Percentiles rank a stretch among this genome's conserved stretches.
These are phyloP conservation scores for Criorhina ranunculi DNA, from an alignment of 2,888 invertebrate genomes.

Conservation along the genomic window DNA sequence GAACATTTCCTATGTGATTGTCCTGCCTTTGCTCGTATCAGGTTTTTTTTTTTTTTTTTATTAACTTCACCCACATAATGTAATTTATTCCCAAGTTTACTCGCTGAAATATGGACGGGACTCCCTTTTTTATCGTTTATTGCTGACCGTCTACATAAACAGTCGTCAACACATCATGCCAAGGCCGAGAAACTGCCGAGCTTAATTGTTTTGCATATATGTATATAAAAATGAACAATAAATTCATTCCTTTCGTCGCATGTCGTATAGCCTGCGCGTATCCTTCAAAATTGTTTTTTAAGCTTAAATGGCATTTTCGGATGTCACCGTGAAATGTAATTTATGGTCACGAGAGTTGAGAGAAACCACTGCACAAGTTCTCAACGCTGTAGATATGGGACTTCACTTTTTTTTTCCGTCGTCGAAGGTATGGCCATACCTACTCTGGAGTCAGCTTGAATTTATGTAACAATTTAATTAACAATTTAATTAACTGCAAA, in stretches of 20 bases:
- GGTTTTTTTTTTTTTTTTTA: too few relatives aligned
- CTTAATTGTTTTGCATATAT: slow-evolving; percentile 59
- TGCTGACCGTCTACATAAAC: slow-evolving; percentile 8
- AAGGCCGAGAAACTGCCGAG: slow-evolving; percentile 9
- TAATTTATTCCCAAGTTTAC: not conserved
- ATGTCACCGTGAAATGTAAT: slow-evolving; percentile 44
- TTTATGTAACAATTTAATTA: slow-evolving; percentile 61
- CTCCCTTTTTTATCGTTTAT: not conserved
- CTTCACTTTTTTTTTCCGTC: not conserved
- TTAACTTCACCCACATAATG: not conserved
- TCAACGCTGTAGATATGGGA: not conserved
- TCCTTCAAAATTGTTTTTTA: slow-evolving; percentile 43
- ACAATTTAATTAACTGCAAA: slow-evolving; percentile 64
- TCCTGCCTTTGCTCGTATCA: too few relatives aligned
- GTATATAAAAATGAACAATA: slow-evolving; percentile 74
- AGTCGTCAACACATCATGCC: slow-evolving; percentile 10
- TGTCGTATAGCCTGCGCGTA: slow-evolving; percentile 19
- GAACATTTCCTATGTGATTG: too few relatives aligned
- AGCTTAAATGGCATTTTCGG: slow-evolving; percentile 56
- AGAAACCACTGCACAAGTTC: not conserved
- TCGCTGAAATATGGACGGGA: not conserved
- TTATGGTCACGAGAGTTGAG: slow-evolving; percentile 28
- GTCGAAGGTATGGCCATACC: not conserved
- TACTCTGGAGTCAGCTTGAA: slow-evolving; percentile 4
- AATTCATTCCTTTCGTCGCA: slow-evolving; percentile 77